phyloP scores from a whole-genome alignment of 2,113 vertebrate genomes.

The Xiphophorus hellerii region DNA sequence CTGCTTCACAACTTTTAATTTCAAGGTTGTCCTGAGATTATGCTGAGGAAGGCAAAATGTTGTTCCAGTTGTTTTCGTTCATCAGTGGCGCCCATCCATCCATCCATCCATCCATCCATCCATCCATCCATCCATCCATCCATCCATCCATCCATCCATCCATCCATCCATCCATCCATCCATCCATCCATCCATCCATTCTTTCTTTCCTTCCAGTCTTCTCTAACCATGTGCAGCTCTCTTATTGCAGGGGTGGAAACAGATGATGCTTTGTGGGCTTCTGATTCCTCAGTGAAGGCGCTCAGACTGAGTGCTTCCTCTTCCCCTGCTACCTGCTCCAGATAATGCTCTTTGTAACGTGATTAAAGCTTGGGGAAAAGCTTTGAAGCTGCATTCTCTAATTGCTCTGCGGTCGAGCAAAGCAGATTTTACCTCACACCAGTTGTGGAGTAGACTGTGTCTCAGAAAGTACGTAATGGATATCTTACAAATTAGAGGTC shows the following conservation, averaged over 20 bases:
- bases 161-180: too few species aligned
- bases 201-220: conserved; percentile 41
- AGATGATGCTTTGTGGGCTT: conserved; percentile 12
- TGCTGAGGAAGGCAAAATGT: conserved; percentile 6
- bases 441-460: conserved; percentile 7
- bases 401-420: conserved; percentile 14
- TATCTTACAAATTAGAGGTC: conserved; percentile 18
- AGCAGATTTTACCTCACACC: conserved; percentile 31
- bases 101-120: too few species aligned
- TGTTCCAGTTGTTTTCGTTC: conserved; percentile 23
- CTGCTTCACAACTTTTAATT: conserved; percentile 21
- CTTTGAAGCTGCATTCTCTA: conserved; percentile 42
- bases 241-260: conserved; percentile 9
- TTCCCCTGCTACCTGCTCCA: conserved; percentile 57
- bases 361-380: conserved; percentile 58
- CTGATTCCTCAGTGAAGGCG: conserved; percentile 41
- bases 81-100: conserved; percentile 44
- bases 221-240: conserved; percentile 67
- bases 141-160: too few species aligned
- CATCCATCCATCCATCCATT: too few species aligned
- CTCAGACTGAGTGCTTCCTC: conserved; percentile 54
- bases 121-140: too few species aligned
- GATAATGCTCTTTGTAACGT: conserved; percentile 57
- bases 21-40: conserved; percentile 33
- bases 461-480: conserved; percentile 4